phyloP scores from a whole-genome alignment of 2,797 vertebrate genomes.

The Diplodus puntazzo region DNA sequence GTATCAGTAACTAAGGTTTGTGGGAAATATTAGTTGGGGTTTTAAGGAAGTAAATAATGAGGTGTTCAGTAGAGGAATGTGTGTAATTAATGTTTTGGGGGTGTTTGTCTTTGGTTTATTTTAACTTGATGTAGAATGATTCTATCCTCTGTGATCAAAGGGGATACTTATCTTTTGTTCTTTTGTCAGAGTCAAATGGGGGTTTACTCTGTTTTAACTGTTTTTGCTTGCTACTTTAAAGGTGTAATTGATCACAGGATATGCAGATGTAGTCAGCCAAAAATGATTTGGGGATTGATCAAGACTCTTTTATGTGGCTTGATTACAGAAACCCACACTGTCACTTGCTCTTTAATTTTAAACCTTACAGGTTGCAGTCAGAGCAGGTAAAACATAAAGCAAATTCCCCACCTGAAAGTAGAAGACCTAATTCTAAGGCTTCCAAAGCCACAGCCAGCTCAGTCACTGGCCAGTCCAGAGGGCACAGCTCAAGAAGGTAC shows the following conservation, averaged over 20 bases:
- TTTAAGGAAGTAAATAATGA: constrained; percentile 21
- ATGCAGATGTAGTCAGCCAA: constrained; percentile 21
- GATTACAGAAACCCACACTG: constrained; percentile 69
- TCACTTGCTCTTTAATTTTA: constrained; percentile 87
- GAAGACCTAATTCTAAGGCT: constrained; percentile 99
- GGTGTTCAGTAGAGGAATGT: constrained; percentile 1
- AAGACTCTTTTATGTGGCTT: constrained; percentile 54
- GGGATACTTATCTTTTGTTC: constrained; percentile 12
- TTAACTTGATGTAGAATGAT: neutral
- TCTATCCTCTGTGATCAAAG: constrained; percentile 25
- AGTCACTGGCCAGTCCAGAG: constrained; percentile 96
- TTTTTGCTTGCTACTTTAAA: constrained; percentile 34
- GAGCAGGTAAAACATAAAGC: constrained; percentile 99
- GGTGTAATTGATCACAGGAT: constrained; percentile 36
- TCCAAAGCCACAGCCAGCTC: constrained; percentile 98
- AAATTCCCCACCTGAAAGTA: constrained; percentile 99
- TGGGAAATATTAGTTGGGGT: neutral
- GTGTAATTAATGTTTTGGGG: neutral
- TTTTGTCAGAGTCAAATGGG: constrained; percentile 31
- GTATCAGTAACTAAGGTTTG: constrained; percentile 3
- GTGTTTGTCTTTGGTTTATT: constrained; percentile 15
- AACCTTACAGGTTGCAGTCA: constrained; percentile 99
- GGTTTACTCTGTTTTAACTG: constrained; percentile 42
- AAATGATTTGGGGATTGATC: constrained; percentile 50
- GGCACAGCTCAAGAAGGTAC: constrained; percentile 99